Base-by-base conservation (phyloP, 2,888 invertebrate species). In the Drosophila bunnanda region DNA sequence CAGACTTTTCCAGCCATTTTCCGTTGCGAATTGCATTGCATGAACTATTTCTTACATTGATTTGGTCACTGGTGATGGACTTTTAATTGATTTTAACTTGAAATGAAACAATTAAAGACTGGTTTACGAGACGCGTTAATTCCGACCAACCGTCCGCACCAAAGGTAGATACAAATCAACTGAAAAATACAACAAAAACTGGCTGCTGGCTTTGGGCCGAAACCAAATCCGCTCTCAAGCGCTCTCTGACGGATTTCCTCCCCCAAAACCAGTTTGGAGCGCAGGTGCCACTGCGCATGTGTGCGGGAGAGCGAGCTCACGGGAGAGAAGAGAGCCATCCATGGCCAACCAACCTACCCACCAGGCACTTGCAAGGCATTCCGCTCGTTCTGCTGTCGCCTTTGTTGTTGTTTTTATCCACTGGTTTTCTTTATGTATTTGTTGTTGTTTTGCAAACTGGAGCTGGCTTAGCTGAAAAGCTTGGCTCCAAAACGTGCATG, bases 151-250 rank as follows among this genome's bases (percentile, higher is more conserved):
- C 88, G 89, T 86, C 88, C 88, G 90, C 88, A 89, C 82, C 88
- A 90, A 86, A 90, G 89, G 88, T 89, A 89, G 87, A 85, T 89
- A 89, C 87, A 83, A 88, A 88, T 88, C 78, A 82, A 83, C 76
- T 89, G 77, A 85, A 74, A 88, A 69, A 39, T 39, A 59, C 70
- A 52, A 78, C 25, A 78, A 80, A 73, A 82, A 85, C 80, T 82
- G 76, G 39, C 64, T 55, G 66, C 69, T 62, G 74, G 70, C 61
- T 69, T 69, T 72, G 56, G 77, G 65, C 76, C 71, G 72, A 57
- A 64, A 48, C 67, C 70, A 34, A 52, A 52, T 52, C 52, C 53
- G 36, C 53, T 36, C 52, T 53, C 53, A 34, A 15, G 34, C 53
- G 39, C 59, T 58, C 59, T 58, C 38, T 54, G 20, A 39, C 60